Evolutionary conservation across 2,797 vertebrate species (phyloP).

Genomic region (Emys orbicularis): DNA sequence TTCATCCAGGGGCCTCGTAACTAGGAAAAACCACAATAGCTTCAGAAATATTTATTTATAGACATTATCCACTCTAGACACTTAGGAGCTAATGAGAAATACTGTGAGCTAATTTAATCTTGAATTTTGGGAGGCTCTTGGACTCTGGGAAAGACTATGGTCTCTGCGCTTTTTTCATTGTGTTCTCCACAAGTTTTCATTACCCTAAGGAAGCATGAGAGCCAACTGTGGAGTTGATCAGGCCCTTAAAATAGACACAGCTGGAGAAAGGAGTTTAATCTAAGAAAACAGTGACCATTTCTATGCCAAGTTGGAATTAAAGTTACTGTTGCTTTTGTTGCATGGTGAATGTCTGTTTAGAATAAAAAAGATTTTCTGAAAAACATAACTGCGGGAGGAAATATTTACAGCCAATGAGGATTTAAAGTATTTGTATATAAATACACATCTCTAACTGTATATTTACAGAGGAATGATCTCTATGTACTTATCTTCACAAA

Average conservation of each 20-base stretch:
- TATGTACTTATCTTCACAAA: not conserved
- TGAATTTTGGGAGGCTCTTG: conserved; percentile 25
- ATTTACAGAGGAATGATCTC: not conserved
- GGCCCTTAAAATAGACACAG: conserved; percentile 59
- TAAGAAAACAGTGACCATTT: conserved; percentile 49
- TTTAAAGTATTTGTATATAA: not conserved
- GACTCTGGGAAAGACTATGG: conserved; percentile 30
- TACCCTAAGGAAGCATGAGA: conserved; percentile 48
- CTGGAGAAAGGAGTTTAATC: conserved; percentile 52
- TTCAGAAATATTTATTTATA: not conserved
- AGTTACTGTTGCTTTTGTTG: conserved; percentile 24
- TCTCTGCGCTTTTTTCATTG: conserved; percentile 41
- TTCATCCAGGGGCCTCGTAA: not conserved
- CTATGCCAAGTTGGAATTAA: conserved; percentile 51
- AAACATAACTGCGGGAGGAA: conserved; percentile 47
- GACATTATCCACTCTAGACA: conserved; percentile 58
- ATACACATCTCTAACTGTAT: not conserved
- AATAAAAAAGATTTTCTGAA: conserved; percentile 59
- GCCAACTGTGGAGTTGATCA: conserved; percentile 27
- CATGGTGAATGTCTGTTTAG: conserved; percentile 36
- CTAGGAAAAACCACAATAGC: not conserved
- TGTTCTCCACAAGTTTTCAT: conserved; percentile 51
- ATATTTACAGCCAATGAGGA: conserved; percentile 49
- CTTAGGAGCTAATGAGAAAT: conserved; percentile 54
- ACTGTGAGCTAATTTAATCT: conserved; percentile 57